These are phyloP conservation scores for Akabosia matsudoensis DNA, from an alignment of 1,140 invertebrate species.

Conservation along the genomic window DNA sequence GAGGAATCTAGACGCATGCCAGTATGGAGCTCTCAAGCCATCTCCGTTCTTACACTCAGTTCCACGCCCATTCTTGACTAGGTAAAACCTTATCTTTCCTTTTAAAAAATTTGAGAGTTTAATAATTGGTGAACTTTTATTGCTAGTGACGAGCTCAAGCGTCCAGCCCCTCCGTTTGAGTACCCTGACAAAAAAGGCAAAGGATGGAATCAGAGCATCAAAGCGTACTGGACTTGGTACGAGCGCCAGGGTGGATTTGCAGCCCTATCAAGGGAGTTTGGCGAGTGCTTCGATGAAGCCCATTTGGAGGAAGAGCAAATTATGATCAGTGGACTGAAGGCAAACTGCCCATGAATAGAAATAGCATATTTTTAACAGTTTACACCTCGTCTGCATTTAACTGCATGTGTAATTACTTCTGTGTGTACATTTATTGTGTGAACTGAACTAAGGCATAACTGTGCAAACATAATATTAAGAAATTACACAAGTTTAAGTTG, in stretches of 20 bases:
- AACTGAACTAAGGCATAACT: too few relatives aligned
- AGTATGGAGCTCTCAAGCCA: background rate
- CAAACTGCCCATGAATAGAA: background rate
- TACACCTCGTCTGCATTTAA: too few relatives aligned
- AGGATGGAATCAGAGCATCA: constrained; percentile 14
- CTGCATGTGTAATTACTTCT: too few relatives aligned
- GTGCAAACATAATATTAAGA: too few relatives aligned
- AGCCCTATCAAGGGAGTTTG: background rate
- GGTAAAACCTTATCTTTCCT: background rate
- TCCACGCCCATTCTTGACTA: background rate
- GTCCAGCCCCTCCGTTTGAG: background rate
- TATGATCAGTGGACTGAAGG: background rate
- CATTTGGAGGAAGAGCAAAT: background rate
- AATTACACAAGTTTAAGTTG: too few relatives aligned
- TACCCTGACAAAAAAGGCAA: background rate
- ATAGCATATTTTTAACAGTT: too few relatives aligned
- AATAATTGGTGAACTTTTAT: background rate
- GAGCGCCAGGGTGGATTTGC: background rate
- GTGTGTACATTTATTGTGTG: too few relatives aligned
- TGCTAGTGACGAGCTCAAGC: background rate
- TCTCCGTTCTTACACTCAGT: constrained; percentile 1
- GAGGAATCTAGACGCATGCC: constrained; percentile 16
- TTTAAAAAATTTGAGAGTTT: background rate
- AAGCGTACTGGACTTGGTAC: background rate
- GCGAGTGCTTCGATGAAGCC: background rate